Base-by-base conservation (phyloP, 37 sponge, comb jelly and placozoan species). In the Crambe crambe region DNA sequence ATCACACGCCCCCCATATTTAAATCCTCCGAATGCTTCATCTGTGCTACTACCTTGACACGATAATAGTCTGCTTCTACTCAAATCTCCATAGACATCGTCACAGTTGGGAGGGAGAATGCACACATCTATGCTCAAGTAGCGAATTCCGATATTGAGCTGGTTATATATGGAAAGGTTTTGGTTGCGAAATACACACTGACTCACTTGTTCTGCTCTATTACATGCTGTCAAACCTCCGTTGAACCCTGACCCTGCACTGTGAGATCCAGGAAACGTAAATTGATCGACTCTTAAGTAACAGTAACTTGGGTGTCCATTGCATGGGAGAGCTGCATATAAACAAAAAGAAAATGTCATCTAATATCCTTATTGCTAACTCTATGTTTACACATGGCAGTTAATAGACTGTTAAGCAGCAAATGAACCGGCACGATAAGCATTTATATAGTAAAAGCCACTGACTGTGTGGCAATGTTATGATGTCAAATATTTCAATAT, bases 181-280 rank as follows among this genome's bases (percentile, higher is more conserved):
- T 83, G 83, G 30, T 69, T 84, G 23, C 70, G 54, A 6, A 9
- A 76, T 1, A 75, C 1, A 38, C 84, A 84, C 18, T 47, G 26
- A 42, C 20, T 1, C 15, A 37, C 71, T 56, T 0, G 27, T 21
- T 26, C 42, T 56, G 0, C 47, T 0, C 51, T 31, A 3, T 23
- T 22, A 27, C 63, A 42, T 12, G 0, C 2, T 40, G 58, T 68
- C 42, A 76, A 2, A 3, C 42, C 26, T 3, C 69, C 76, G 38
- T 57, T n/a, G 26, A 76, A 69, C 1, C 70, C 76, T 27, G 77
- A 63, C 0, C 84, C 84, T 37, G 76, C 37, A 36, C 74, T 76
- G 61, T 84, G 84, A 10, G 84, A 47, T 9, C 84, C 84, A 26
- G 77, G 26, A 30, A 75, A 56, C 1, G 77, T 84, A 36, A 69